Percentiles rank a stretch among this genome's conserved stretches.
phyloP scores from a whole-genome alignment of 2,113 vertebrate genomes.

The Pterophyllum scalare region DNA sequence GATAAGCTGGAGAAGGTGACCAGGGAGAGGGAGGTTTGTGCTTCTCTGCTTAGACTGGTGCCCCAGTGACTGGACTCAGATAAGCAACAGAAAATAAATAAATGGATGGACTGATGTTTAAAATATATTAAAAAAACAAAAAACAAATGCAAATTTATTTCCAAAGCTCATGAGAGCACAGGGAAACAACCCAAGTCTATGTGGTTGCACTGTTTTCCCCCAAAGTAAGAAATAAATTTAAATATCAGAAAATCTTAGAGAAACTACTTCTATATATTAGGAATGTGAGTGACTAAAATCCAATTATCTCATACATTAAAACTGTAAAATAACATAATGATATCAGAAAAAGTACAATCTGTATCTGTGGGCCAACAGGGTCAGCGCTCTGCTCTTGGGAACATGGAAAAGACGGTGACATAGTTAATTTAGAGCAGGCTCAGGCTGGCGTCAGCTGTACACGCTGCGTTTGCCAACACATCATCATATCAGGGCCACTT shows the following conservation, averaged over 20 bases:
- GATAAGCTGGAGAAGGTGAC: too few species aligned
- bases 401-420: slow-evolving; percentile 33
- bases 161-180: neutral
- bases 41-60: too few species aligned
- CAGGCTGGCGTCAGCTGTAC: slow-evolving; percentile 45
- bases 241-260: neutral
- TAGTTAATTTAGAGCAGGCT: slow-evolving; percentile 44
- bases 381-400: slow-evolving; percentile 31
- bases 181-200: neutral
- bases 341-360: neutral
- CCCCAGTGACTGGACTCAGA: too few species aligned
- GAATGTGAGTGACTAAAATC: neutral
- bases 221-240: neutral
- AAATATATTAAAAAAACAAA: too few species aligned
- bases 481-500: slow-evolving; percentile 54
- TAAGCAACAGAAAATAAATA: too few species aligned
- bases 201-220: neutral
- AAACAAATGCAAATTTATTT: too few species aligned
- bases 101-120: too few species aligned
- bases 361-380: slow-evolving; percentile 22
- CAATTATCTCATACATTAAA: neutral
- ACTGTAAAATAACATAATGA: neutral
- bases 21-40: too few species aligned
- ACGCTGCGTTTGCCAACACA: slow-evolving; percentile 44
- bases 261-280: neutral